Evolutionary conservation across 2,797 vertebrate genomes (phyloP), one percentile per base, ranked within the genome.

Genomic region (Babyrousa celebensis): DNA sequence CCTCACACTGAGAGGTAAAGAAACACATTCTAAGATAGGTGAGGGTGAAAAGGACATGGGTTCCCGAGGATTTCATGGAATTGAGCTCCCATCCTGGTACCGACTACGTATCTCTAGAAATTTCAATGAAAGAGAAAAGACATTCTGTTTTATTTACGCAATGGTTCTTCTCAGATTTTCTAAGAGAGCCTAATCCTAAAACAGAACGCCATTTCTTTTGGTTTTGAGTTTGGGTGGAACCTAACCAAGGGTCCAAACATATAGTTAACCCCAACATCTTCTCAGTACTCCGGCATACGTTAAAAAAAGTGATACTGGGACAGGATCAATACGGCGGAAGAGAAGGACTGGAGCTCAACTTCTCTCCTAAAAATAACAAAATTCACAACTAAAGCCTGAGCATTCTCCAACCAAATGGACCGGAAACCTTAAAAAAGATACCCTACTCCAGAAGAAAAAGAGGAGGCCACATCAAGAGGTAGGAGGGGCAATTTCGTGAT

Each of bases 121-220:
- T 84, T 75, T 74, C 40, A 65, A 20, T 43, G 68, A 32, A 36
- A 89, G 32, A 67, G 18, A 79, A n/a, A 72, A 29, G 77, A 72
- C 4, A 18, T 63, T 75, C 40, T 68, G 52, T 67, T 92, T 79
- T 29, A 90, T 3, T 18, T 58, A 89, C 83, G 40, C 6, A 63
- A 94, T 48, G 43, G 6, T 6, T 58, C 10, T 65, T 63, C 75
- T 78, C 90, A 32, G 27, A 18, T 48, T 78, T 67, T 79, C 67
- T 70, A 43, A 71, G 9, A 15, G 32, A 27, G 90, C 72, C 54
- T 58, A 84, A 65, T 68, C 21, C 32, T 83, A 78, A 93, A 32
- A 86, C 25, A 91, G 20, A 85, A n/a, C 48, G 36, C n/a, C 25
- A 23, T 56, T 89, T 85, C 84, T 83, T 95, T 91, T 77, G 18